Percentiles rank a stretch among this genome's conserved stretches.
These are phyloP conservation scores for Chymomyza caudatula DNA, from an alignment of 2,888 invertebrate genomes.

Conservation along the genomic window DNA sequence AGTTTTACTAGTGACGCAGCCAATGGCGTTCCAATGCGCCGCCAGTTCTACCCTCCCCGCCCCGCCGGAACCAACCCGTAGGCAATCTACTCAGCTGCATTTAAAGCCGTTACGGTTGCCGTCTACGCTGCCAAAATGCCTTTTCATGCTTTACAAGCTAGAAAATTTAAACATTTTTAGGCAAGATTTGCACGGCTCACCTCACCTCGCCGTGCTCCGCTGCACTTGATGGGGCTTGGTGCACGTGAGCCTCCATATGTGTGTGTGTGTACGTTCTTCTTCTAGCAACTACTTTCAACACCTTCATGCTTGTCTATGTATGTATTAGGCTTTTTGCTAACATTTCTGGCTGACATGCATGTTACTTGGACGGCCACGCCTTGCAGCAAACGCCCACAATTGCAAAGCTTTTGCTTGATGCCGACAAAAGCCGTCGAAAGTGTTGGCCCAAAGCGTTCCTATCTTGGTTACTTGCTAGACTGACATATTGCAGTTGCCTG, in stretches of 20 bases:
- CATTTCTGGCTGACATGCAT: neutral
- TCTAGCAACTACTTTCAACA: conserved; percentile 66
- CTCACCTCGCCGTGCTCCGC: conserved; percentile 17
- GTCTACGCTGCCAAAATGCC: conserved; percentile 42
- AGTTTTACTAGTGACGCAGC: neutral
- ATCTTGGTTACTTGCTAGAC: conserved; percentile 57
- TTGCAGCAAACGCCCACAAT: neutral
- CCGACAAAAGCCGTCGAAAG: conserved; percentile 35
- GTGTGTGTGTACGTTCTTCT: conserved; percentile 47
- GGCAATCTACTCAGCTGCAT: conserved; percentile 12
- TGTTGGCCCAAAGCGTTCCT: conserved; percentile 49
- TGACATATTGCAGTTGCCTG: conserved; percentile 70
- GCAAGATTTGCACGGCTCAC: conserved; percentile 46
- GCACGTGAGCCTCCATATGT: conserved; percentile 33
- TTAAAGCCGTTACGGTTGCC: conserved; percentile 16
- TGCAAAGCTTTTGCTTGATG: conserved; percentile 8
- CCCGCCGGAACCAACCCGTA: conserved; percentile 35
- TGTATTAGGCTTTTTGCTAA: neutral
- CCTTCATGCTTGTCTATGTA: conserved; percentile 39
- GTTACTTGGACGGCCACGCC: neutral
- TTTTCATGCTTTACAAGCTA: conserved; percentile 61
- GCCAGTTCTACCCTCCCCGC: too few species aligned
- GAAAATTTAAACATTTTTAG: conserved; percentile 64
- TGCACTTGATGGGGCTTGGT: conserved; percentile 43
- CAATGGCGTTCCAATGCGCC: too few species aligned